A percentile compares a stretch with the other conserved stretches of the same genome.
These are phyloP conservation scores for Pterois miles DNA, from an alignment of 2,797 vertebrate genomes.

Conservation along the genomic window DNA sequence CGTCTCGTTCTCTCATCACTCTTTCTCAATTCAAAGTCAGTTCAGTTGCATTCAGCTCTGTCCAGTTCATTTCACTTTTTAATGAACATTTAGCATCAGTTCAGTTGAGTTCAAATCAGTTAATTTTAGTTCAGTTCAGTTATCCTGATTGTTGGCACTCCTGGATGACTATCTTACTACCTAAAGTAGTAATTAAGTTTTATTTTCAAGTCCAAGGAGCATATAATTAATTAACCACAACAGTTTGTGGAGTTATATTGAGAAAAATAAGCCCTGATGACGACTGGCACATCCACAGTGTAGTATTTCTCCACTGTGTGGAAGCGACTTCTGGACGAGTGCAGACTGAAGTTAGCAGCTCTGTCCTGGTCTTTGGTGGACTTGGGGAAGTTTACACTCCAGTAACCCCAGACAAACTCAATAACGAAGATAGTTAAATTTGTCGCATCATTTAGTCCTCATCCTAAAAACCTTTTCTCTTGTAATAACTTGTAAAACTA, in stretches of 20 bases:
- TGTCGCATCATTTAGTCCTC: neutral
- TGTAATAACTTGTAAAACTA: neutral
- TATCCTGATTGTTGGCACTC: too few relatives aligned
- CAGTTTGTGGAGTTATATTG: too few relatives aligned
- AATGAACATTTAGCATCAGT: slow-evolving; percentile 31
- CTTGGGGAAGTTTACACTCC: neutral
- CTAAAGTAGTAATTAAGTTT: too few relatives aligned
- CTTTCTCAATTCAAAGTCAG: slow-evolving; percentile 39
- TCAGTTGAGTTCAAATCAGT: slow-evolving; percentile 13
- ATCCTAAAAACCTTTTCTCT: neutral
- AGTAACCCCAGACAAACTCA: neutral
- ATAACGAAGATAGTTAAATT: neutral
- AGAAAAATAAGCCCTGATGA: too few relatives aligned
- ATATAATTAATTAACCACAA: too few relatives aligned
- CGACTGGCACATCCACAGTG: too few relatives aligned
- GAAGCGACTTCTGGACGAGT: neutral
- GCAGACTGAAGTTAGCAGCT: neutral
- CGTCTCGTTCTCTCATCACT: slow-evolving; percentile 2
- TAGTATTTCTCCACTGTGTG: neutral
- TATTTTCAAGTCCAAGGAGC: too few relatives aligned
- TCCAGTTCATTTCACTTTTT: slow-evolving; percentile 36
- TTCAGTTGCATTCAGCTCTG: slow-evolving; percentile 23
- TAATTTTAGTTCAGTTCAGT: neutral
- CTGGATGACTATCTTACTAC: too few relatives aligned
- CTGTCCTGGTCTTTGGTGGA: neutral